These are phyloP conservation scores for Melanophora roralis DNA, from an alignment of 2,888 invertebrate genomes.

Conservation along the genomic window DNA sequence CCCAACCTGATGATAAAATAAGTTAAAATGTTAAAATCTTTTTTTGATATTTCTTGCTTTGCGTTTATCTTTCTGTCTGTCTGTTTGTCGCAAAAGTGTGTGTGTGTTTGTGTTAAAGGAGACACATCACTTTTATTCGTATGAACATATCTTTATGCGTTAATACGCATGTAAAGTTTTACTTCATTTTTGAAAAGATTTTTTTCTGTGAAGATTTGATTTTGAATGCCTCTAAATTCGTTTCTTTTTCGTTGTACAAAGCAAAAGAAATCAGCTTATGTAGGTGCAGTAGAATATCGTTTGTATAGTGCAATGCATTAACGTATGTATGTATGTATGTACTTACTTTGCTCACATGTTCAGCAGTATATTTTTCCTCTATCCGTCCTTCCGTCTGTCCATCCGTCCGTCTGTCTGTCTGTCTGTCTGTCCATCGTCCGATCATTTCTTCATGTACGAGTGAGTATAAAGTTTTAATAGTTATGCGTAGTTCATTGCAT, in stretches of 20 bases:
- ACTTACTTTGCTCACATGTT: not conserved
- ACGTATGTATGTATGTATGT: too few species aligned
- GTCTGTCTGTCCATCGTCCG: constrained; percentile 12
- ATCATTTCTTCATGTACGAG: constrained; percentile 21
- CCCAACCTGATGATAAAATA: constrained; percentile 57
- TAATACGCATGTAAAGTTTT: constrained; percentile 62
- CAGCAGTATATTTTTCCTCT: not conserved
- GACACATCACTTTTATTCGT: constrained; percentile 43
- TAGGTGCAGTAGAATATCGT: constrained; percentile 49
- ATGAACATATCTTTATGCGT: constrained; percentile 57
- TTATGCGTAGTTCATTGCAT: constrained; percentile 67
- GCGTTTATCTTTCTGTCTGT: not conserved
- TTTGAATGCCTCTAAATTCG: constrained; percentile 47
- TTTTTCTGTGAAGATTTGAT: constrained; percentile 20
- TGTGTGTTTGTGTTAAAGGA: constrained; percentile 37
- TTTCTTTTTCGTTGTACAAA: not conserved
- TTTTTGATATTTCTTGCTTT: constrained; percentile 21
- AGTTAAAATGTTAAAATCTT: constrained; percentile 53
- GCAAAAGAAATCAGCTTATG: constrained; percentile 51
- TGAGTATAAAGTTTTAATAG: constrained; percentile 48
- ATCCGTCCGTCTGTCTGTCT: not conserved
- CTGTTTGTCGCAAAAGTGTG: not conserved
- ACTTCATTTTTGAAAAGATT: constrained; percentile 52
- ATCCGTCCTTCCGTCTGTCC: not conserved
- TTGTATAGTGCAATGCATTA: constrained; percentile 16